phyloP scores from a whole-genome alignment of 1,140 invertebrate species.

The Monochamus saltuarius region DNA sequence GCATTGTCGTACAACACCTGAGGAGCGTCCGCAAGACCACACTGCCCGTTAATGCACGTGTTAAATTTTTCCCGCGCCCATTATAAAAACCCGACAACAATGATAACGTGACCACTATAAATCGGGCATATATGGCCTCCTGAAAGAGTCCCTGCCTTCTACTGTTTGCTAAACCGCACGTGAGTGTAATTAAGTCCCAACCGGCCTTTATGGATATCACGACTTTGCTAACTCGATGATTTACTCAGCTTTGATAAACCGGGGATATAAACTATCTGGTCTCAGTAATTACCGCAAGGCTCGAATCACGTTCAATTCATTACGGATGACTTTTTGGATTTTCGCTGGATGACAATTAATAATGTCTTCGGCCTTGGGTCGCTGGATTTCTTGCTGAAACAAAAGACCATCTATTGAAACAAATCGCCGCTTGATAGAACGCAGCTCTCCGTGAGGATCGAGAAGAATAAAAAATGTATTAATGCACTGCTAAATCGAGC shows the following conservation, averaged over 20 bases:
- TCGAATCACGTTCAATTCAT: no score
- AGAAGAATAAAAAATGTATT: no score
- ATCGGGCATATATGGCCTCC: conserved; percentile 35
- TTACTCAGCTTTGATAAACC: conserved; percentile 42
- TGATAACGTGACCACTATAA: conserved; percentile 37
- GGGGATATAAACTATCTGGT: conserved; percentile 7
- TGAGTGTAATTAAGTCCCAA: conserved; percentile 43
- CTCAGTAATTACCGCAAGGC: not conserved
- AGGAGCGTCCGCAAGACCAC: not conserved
- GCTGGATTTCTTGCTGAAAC: no score
- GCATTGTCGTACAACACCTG: not conserved
- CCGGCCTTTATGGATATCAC: conserved; percentile 42
- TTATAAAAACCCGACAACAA: conserved; percentile 29
- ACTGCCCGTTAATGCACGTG: conserved; percentile 1
- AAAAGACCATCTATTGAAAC: no score
- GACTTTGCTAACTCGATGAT: conserved; percentile 35
- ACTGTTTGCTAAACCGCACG: conserved; percentile 40
- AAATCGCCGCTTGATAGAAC: no score
- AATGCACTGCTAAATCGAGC: no score
- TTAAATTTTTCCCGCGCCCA: conserved; percentile 3
- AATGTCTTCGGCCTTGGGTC: no score
- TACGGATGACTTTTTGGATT: no score
- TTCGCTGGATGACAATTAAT: no score
- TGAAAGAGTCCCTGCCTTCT: conserved; percentile 25
- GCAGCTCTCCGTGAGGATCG: no score